phyloP scores from a whole-genome alignment of 35 echinoderm and acorn worm genomes.

The Apostichopus parvimensis region DNA sequence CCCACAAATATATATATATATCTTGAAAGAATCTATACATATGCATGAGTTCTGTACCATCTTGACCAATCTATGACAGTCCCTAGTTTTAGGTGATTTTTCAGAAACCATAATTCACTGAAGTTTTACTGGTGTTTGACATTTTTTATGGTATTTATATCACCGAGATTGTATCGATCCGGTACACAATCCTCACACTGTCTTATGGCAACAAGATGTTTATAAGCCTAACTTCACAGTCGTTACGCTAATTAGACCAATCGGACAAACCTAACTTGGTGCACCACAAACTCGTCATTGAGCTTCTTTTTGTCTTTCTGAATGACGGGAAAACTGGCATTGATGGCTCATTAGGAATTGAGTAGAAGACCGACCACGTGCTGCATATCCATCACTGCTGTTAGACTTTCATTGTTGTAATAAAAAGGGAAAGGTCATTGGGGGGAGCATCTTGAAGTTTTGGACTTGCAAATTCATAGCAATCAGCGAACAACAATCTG shows the following conservation, averaged over 20 bases:
- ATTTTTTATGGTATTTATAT: not conserved
- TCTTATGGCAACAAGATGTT: not conserved
- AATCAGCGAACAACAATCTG: too few relatives aligned
- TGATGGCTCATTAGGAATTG: not conserved
- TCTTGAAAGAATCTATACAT: too few relatives aligned
- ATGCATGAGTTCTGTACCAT: not conserved
- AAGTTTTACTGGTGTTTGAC: not conserved
- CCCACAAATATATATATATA: too few relatives aligned
- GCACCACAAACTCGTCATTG: too few relatives aligned
- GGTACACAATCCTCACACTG: not conserved
- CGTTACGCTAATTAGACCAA: not conserved
- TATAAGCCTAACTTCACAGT: not conserved
- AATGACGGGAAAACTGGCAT: not conserved
- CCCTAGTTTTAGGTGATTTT: not conserved
- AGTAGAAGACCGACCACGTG: too few relatives aligned
- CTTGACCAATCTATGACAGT: not conserved
- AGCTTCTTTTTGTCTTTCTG: too few relatives aligned
- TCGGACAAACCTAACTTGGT: not conserved
- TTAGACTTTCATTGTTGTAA: too few relatives aligned
- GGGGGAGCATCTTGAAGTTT: too few relatives aligned
- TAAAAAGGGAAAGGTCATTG: too few relatives aligned
- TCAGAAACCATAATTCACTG: not conserved
- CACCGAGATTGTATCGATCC: not conserved
- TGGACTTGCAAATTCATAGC: too few relatives aligned
- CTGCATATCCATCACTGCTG: too few relatives aligned